Percentiles rank a stretch among this genome's conserved stretches.
Conservation (phyloP, 2,113 vertebrate genomes). For the Spilogale gracilis region DNA sequence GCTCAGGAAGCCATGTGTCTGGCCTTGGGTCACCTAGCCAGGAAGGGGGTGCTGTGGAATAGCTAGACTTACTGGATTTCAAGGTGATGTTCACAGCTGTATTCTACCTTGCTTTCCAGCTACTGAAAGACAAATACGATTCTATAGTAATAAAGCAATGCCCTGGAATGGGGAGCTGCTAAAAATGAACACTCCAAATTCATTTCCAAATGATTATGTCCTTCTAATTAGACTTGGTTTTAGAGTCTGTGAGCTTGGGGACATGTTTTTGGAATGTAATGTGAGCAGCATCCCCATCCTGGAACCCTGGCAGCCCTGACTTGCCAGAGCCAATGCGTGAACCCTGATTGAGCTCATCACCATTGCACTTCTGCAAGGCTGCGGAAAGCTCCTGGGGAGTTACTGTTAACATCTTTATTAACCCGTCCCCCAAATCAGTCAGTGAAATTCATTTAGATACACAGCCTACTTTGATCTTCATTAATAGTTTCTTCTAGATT, state of each 20-base stretch:
- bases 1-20: neutral
- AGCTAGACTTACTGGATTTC: neutral
- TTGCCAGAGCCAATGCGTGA: slow-evolving; percentile 36
- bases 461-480: slow-evolving; percentile 79
- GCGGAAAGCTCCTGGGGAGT: slow-evolving; percentile 69
- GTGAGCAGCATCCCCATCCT: neutral
- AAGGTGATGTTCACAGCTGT: neutral
- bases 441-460: slow-evolving; percentile 78
- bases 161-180: neutral
- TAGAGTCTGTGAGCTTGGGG: slow-evolving; percentile 22
- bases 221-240: slow-evolving; percentile 32
- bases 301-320: slow-evolving; percentile 26
- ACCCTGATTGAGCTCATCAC: slow-evolving; percentile 36
- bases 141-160: neutral
- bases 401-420: slow-evolving; percentile 81
- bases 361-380: neutral
- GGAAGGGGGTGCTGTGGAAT: neutral
- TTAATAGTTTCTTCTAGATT: slow-evolving; percentile 80
- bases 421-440: slow-evolving; percentile 60
- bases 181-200: neutral
- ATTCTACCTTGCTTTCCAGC: neutral
- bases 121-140: neutral
- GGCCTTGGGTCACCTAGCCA: neutral
- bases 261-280: slow-evolving; percentile 24
- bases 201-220: neutral